These are phyloP conservation scores for Brotula barbata DNA, from an alignment of 2,797 vertebrate species.

Conservation along the genomic window DNA sequence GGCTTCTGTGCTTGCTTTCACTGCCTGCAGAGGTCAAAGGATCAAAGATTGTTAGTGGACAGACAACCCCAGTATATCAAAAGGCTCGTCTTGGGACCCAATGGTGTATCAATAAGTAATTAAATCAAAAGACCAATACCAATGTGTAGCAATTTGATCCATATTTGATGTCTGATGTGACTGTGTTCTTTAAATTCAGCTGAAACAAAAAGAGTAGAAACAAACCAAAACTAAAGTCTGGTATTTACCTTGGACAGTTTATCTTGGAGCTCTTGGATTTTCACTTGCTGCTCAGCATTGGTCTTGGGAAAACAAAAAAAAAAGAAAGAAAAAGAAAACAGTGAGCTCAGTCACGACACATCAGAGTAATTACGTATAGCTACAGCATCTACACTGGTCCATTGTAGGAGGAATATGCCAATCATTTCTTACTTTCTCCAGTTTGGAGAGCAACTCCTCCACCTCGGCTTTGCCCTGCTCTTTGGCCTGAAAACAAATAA, in stretches of 20 bases:
- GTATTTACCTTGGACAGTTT: conserved; percentile 90
- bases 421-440: conserved; percentile 88
- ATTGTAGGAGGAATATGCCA: not conserved
- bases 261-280: conserved; percentile 96
- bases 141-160: no score
- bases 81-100: not conserved
- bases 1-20: conserved; percentile 86
- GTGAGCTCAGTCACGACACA: not conserved
- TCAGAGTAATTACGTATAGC: not conserved
- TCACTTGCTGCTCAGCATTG: conserved; percentile 94
- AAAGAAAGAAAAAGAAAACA: conserved; percentile 24
- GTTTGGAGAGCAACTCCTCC: conserved; percentile 91
- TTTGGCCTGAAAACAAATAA: conserved; percentile 85
- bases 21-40: conserved; percentile 66
- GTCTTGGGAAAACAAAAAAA: conserved; percentile 77
- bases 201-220: no score
- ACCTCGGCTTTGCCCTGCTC: conserved; percentile 96
- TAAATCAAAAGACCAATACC: conserved; percentile 29
- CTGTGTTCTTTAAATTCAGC: no score
- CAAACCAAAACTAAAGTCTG: not conserved
- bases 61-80: conserved; percentile 14
- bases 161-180: not conserved
- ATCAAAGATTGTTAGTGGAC: conserved; percentile 56
- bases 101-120: conserved; percentile 52
- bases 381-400: not conserved